Base-by-base conservation (phyloP, 2,113 vertebrate genomes). In the Alethe diademata region DNA sequence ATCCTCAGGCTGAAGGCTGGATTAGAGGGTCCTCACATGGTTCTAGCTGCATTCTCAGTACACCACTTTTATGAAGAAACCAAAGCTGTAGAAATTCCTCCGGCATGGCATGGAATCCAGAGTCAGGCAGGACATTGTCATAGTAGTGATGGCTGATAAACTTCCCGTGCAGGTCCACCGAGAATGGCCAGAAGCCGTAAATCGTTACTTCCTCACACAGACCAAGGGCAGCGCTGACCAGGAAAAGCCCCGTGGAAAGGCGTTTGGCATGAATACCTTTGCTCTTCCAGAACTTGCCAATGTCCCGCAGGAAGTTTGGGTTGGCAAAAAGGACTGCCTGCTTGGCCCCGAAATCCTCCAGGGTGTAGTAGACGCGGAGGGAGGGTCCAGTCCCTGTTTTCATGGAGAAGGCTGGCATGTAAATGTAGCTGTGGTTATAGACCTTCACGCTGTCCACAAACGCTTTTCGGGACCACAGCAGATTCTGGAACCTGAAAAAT, bases 351-450 rank as follows among this genome's bases (percentile, higher is more conserved):
- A 98, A 95, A 86, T 99, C 99, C 7, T 97, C 94, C 91, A 99
- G 97, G 16, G 99, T 98, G 45, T 99, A 98, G 78, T 99, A 98
- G 5, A 98, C 99, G 0, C 99, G 98, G 14, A 99, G 96, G 2
- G 99, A 99, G 2, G 98, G 99, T 25, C 99, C 98, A 0, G 99
- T 99, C 36, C 99, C 99, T 0, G 98, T 98, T 89, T 98, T 99
- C 99, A 99, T 99, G 13, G 99, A 99, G 97, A 99, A 99, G 6
- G 99, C 99, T 10, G 99, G 99, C 98, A 99, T 99, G 96, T 99
- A 99, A 94, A 99, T 98, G 94, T 98, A 99, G 97, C 99, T 99
- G 64, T 98, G 98, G 87, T 99, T 99, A 40, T 99, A 99, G 13
- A 97, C 98, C 96, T 99, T 99, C 97, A 99, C 98, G 2, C 97